Base-by-base conservation (phyloP, 2,113 vertebrate genomes). In the Etia nguti region DNA sequence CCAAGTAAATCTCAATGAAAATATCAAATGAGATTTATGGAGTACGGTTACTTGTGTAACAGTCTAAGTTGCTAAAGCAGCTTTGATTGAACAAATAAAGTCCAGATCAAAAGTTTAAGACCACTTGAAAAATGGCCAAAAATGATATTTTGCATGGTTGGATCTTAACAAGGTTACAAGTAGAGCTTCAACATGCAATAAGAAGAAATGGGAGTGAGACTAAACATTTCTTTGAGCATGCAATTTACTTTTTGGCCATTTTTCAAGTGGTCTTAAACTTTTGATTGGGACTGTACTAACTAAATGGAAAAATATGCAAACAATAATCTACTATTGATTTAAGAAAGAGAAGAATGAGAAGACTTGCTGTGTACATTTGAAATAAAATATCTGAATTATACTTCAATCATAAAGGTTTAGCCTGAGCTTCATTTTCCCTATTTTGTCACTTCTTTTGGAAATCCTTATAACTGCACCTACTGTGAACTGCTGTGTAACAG, bases 201-300 rank as follows among this genome's bases (percentile, higher is more conserved):
- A 34, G 31, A 34, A 34, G 31, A 34, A 34, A 34, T 34, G 34
- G 34, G 34, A 34, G 34, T 34, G 34, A 34, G 34, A 34, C 6
- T 7, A 34, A 34, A 34, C 31, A 34, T 34, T 34, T 29, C n/a
- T 34, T 34, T 34, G 31, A 34, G 31, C 31, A 34, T 34, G 31
- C 31, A 34, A 34, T 7, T 34, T 7, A n/a, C n/a, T 36, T 36
- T 65, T 65, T 2, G 10, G 60, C 31, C 18, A 36, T 65, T 65
- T 65, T 2, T 65, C 1, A 65, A 65, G 34, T 65, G 60, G 31
- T 13, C 20, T 65, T 65, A 0, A 65, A 38, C 34, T 65, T 38
- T 0, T 38, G 34, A 38, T 65, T 0, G 0, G 60, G 34, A 65
- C 34, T 65, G 4, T 65, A 3, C 60, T 8, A 38, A 3, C 34